Percentiles rank a stretch among this genome's conserved stretches.
phyloP scores from a whole-genome alignment of 2,888 invertebrate species.

The Cheilosia grossa region DNA sequence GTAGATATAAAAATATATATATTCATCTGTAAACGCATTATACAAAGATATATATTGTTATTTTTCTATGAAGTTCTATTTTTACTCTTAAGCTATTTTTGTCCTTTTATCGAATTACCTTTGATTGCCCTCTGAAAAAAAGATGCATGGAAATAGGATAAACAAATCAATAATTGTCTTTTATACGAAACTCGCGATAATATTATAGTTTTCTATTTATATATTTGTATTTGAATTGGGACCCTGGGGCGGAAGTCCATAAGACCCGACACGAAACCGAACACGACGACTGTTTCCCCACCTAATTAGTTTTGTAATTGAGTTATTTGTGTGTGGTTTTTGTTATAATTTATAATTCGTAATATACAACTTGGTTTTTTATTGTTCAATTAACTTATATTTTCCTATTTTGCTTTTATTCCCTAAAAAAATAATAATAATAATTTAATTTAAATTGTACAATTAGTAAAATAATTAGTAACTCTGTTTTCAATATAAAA shows the following conservation, averaged over 20 bases:
- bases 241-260: constrained; percentile 83
- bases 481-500: constrained; percentile 71
- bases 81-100: constrained; percentile 67
- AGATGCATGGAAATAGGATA: constrained; percentile 4
- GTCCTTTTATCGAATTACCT: constrained; percentile 13
- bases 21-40: constrained; percentile 65
- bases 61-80: constrained; percentile 61
- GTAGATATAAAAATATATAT: constrained; percentile 60
- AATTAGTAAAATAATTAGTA: constrained; percentile 40
- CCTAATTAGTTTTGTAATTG: constrained; percentile 73
- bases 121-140: constrained; percentile 36
- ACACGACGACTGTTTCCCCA: constrained; percentile 77
- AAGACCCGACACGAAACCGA: constrained; percentile 79
- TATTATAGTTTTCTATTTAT: constrained; percentile 43
- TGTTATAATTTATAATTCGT: constrained; percentile 68
- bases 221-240: constrained; percentile 76
- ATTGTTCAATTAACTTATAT: constrained; percentile 46
- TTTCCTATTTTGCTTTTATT: constrained; percentile 60
- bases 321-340: constrained; percentile 65
- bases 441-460: constrained; percentile 71
- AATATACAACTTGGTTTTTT: constrained; percentile 67
- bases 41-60: constrained; percentile 52
- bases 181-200: constrained; percentile 61
- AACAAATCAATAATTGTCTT: constrained; percentile 25
- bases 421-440: constrained; percentile 52